phyloP scores from a whole-genome alignment of 2,888 invertebrate genomes.

The Eudemis profundana region DNA sequence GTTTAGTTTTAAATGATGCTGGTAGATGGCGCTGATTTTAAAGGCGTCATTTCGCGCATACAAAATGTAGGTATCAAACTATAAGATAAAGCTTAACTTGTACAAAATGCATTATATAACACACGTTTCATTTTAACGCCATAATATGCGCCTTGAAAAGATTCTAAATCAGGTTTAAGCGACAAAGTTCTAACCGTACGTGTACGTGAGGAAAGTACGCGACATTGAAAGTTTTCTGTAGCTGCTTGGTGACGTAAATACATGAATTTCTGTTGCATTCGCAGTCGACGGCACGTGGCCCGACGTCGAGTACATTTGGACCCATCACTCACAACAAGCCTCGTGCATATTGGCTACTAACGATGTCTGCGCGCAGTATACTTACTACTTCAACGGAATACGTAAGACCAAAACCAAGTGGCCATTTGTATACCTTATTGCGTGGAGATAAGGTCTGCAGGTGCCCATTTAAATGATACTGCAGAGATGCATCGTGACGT shows the following conservation, averaged over 20 bases:
- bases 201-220: slow-evolving; percentile 1
- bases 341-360: slow-evolving; percentile 85
- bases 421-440: neutral
- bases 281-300: slow-evolving; percentile 87
- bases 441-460: neutral
- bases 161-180: neutral
- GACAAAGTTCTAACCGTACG: neutral
- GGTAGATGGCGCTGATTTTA: too few species aligned
- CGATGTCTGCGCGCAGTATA: slow-evolving; percentile 87
- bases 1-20: too few species aligned
- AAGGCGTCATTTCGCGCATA: too few species aligned
- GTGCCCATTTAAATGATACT: neutral
- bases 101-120: too few species aligned
- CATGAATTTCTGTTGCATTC: slow-evolving; percentile 49
- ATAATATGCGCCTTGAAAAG: neutral
- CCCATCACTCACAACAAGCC: slow-evolving; percentile 77
- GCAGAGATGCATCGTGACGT: too few species aligned
- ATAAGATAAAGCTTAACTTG: too few species aligned
- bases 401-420: slow-evolving; percentile 65
- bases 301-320: slow-evolving; percentile 86
- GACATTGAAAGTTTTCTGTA: neutral
- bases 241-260: neutral
- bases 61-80: too few species aligned
- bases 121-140: neutral
- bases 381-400: slow-evolving; percentile 86